Evolutionary conservation across 2,888 invertebrate species (phyloP), one percentile per base, ranked within the genome.

Genomic region (Liposcelis brunnea): DNA sequence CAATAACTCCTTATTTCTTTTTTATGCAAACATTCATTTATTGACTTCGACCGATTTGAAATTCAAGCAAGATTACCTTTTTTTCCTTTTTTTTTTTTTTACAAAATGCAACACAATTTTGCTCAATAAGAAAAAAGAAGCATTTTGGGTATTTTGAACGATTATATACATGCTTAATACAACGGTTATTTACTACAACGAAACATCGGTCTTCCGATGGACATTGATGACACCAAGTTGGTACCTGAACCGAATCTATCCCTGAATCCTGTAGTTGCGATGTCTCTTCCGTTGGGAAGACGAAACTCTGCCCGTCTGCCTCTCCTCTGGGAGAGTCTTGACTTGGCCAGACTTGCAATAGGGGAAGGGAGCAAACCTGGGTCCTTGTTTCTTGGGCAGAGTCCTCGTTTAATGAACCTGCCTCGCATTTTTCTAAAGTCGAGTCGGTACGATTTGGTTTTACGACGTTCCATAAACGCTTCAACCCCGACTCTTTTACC

Each of bases 201-300:
- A 26, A 26, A 26, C 26, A 26, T 26, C 8, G 26, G 8, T 26
- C 26, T 26, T 8, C 26, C 5, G 26, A 26, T 26, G 26, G 8
- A 26, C 26, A 26, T 8, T 4, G 26, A 26, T 6, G 26, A 26
- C 26, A 26, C 26, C 26, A 26, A 26, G 26, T 4, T 8, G 26
- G 26, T 54, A 78, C 78, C 69, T 79, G 79, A 49, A 75, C 72
- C 11, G 79, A 79, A 52, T 79, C 78, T 56, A 79, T 80, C 48
- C 79, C 79, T 14, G 78, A 79, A 59, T 80, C 79, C 52, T 71
- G 50, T 42, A 55, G 55, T 31, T 44, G 47, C 6, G 48, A 38
- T 14, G 50, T 48, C 32, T 54, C 55, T 57, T 65, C 59, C 52
- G 63, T 69, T 33, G 77, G 75, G 55, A 77, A 78, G 44, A 77